Base-by-base conservation (phyloP, 1,140 invertebrate species). In the Ceratina australensis region DNA sequence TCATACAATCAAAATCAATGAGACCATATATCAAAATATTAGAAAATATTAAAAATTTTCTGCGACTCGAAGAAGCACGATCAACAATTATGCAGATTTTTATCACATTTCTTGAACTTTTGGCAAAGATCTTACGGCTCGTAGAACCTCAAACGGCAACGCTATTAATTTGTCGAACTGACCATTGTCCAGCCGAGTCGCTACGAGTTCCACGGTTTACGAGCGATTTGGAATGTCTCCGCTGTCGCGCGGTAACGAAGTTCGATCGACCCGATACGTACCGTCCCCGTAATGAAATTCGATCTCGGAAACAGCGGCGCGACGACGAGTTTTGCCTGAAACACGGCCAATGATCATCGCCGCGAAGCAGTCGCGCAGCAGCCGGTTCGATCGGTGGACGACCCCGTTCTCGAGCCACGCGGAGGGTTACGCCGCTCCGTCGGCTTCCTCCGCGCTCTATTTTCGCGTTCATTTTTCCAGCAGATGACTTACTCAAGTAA, bases 361-460 rank as follows among this genome's bases (percentile, higher is more conserved):
- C 33, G 28, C 50, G 33, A 73, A 68, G 24, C 57, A 16, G 22
- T 42, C 33, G 33, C 33, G 33, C 33, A 42, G 22, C 20, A 42
- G 22, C 20, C 57, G 64, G 67, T 33, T 72, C 72, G 74, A 67
- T 82, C 63, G 42, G 50, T 52, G 18, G 20, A 26, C 68, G 75
- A 82, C 60, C 81, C 5, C 24, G 54, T 79, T 82, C 68, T 42
- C 33, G 5, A 42, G 33, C 69, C 57, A 63, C 22, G 18, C 15
- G 3, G 13, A 7, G 20, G n/a, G 4, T 0, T 65, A 18, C 16
- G 3, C 5, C n/a, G 15, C 12, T 8, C 47, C 5, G 49, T 18
- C 56, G 42, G 26, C 50, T 65, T 42, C n/a, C n/a, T n/a, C n/a
- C n/a, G n/a, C 57, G 49, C 4, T 75, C 54, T 12, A 59, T 59